Evolutionary conservation across 2,888 invertebrate genomes (phyloP).

Genomic region (Altica lythri): DNA sequence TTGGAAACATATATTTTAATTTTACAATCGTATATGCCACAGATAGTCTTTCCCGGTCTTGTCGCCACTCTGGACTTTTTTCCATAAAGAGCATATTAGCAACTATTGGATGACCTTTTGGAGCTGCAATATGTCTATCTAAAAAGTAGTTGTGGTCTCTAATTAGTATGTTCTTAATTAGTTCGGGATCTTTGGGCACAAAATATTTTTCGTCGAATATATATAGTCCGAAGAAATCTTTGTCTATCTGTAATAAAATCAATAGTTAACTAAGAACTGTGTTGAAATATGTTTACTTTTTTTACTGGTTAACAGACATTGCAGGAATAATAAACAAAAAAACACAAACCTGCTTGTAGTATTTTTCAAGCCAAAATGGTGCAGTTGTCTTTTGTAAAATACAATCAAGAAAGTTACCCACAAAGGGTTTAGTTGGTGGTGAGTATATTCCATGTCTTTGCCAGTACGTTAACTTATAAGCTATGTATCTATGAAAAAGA

Average conservation of each 20-base stretch:
- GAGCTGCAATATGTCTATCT: constrained; percentile 56
- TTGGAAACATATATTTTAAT: no score
- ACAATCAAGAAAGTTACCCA: constrained; percentile 39
- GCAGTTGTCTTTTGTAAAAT: constrained; percentile 26
- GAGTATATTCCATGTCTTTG: constrained; percentile 37
- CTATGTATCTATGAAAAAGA: constrained; percentile 33
- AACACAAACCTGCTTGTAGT: constrained; percentile 8
- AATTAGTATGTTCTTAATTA: constrained; percentile 58
- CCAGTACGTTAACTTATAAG: constrained; percentile 41
- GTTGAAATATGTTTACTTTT: background rate
- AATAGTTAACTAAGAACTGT: background rate
- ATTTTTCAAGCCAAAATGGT: constrained; percentile 26
- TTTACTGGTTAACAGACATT: background rate
- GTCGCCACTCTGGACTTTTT: constrained; percentile 61
- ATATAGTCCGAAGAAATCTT: constrained; percentile 54
- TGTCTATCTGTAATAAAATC: background rate
- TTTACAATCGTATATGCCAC: no score
- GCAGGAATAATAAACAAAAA: background rate
- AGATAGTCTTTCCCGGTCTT: constrained; percentile 58
- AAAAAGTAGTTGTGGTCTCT: constrained; percentile 59
- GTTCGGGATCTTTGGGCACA: constrained; percentile 56
- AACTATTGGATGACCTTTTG: constrained; percentile 54
- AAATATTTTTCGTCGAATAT: constrained; percentile 58
- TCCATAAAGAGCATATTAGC: constrained; percentile 56
- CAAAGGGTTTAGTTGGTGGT: constrained; percentile 38